Evolutionary conservation across 64 coral and sea anemone genomes (phyloP).

Genomic region (Hydrozoanthus tunicans): DNA sequence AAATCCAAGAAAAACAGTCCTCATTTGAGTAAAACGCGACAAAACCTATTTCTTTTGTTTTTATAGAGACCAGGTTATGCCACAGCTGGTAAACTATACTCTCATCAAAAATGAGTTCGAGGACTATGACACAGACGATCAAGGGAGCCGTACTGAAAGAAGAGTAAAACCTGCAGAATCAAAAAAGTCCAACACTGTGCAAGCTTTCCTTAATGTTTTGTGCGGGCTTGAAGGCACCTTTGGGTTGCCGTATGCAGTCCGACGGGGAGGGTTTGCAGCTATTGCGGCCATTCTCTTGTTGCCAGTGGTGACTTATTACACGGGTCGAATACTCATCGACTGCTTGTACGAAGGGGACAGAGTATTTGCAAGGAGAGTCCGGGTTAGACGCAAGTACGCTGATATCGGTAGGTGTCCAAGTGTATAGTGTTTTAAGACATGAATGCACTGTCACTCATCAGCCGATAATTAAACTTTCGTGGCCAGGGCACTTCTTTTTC

Average conservation of each 20-base stretch:
- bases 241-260: slow-evolving; percentile 39
- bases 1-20: background rate
- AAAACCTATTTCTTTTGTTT: background rate
- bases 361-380: slow-evolving; percentile 27
- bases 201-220: slow-evolving; percentile 39
- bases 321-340: slow-evolving; percentile 41
- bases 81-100: slow-evolving; percentile 15
- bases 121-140: background rate
- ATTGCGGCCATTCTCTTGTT: slow-evolving; percentile 40
- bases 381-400: slow-evolving; percentile 35
- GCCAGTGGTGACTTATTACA: slow-evolving; percentile 33
- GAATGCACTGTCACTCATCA: no score
- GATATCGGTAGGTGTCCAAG: slow-evolving; percentile 17
- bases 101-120: slow-evolving; percentile 37
- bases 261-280: slow-evolving; percentile 28
- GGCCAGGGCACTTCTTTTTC: no score
- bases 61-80: slow-evolving; percentile 3
- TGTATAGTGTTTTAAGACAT: no score
- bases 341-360: slow-evolving; percentile 49
- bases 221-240: slow-evolving; percentile 47
- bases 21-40: background rate
- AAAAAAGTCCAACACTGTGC: background rate
- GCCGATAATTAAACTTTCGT: no score
- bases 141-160: background rate
- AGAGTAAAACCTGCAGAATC: background rate